Evolutionary conservation across 2,888 invertebrate species (phyloP).

Genomic region (Nephrocerus scutellatus): DNA sequence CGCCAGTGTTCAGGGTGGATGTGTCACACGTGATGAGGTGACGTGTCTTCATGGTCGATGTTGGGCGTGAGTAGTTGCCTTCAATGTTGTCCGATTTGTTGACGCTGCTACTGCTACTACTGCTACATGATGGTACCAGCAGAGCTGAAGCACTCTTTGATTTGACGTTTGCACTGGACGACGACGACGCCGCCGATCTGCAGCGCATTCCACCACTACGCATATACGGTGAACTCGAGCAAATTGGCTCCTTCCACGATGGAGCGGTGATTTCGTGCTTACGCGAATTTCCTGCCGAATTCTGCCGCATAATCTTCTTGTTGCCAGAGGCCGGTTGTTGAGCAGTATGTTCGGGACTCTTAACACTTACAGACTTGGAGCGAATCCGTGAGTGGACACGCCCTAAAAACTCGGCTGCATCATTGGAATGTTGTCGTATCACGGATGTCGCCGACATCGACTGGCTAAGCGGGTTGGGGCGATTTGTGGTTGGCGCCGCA

Average conservation of each 20-base stretch:
- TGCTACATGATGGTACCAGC: slow-evolving; percentile 31
- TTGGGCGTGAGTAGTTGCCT: slow-evolving; percentile 11
- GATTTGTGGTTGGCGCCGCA: slow-evolving; percentile 14
- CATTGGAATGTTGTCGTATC: slow-evolving; percentile 41
- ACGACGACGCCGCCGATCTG: slow-evolving; percentile 5
- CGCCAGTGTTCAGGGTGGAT: slow-evolving; percentile 34
- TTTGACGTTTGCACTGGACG: slow-evolving; percentile 24
- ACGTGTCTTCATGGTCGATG: slow-evolving; percentile 19
- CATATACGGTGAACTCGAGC: slow-evolving; percentile 27
- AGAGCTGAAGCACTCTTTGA: slow-evolving; percentile 31
- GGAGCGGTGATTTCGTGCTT: slow-evolving; percentile 19
- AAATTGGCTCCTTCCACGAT: slow-evolving; percentile 30
- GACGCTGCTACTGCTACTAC: not conserved
- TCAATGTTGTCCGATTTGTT: slow-evolving; percentile 1
- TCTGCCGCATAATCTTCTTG: slow-evolving; percentile 27
- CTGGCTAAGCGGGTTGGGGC: slow-evolving; percentile 44
- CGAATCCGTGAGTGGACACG: slow-evolving; percentile 44
- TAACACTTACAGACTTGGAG: slow-evolving; percentile 47
- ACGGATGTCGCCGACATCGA: slow-evolving; percentile 52
- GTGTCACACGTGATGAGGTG: slow-evolving; percentile 43
- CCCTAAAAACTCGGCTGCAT: slow-evolving; percentile 31
- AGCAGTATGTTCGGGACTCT: slow-evolving; percentile 25
- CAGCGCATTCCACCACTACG: slow-evolving; percentile 21
- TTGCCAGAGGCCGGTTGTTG: slow-evolving; percentile 9
- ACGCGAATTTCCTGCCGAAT: slow-evolving; percentile 21